Evolutionary conservation across 1,140 invertebrate genomes (phyloP).

Genomic region (Andricus grossulariae): DNA sequence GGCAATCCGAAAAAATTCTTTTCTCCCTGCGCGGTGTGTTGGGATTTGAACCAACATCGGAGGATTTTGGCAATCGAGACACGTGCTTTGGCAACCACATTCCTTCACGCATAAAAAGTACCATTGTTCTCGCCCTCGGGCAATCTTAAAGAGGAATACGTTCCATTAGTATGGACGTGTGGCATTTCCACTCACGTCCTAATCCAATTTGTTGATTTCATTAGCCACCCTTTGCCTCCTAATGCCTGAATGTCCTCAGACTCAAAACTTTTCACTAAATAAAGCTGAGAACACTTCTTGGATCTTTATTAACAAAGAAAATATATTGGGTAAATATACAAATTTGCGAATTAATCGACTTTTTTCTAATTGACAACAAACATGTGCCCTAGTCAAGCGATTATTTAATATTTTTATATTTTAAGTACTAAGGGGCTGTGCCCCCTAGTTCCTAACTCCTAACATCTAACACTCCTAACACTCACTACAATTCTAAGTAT

Average conservation of each 20-base stretch:
- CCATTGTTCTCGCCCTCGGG: conserved; percentile 1
- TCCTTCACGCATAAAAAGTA: conserved; percentile 28
- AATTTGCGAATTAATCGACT: too few species aligned
- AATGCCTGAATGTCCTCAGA: conserved; percentile 3
- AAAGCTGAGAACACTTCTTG: too few species aligned
- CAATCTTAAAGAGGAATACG: conserved; percentile 30
- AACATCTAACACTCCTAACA: too few species aligned
- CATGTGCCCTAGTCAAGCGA: too few species aligned
- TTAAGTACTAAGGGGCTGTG: too few species aligned
- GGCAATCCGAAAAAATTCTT: conserved; percentile 26
- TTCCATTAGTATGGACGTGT: conserved; percentile 25
- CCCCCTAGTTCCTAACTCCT: too few species aligned
- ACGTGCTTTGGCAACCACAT: conserved; percentile 9
- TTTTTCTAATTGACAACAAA: too few species aligned
- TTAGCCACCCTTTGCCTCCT: conserved; percentile 5
- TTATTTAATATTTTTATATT: too few species aligned
- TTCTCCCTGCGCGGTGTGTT: neutral
- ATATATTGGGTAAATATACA: too few species aligned
- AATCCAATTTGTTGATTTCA: conserved; percentile 30
- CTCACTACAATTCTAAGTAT: too few species aligned
- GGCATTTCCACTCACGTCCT: conserved; percentile 1
- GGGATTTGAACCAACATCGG: neutral
- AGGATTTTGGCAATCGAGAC: conserved; percentile 22
- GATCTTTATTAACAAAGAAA: too few species aligned
- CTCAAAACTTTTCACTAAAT: neutral